Percentiles rank a stretch among this genome's conserved stretches.
These are phyloP conservation scores for Gavialis gangeticus DNA, from an alignment of 2,113 vertebrate genomes.

Conservation along the genomic window DNA sequence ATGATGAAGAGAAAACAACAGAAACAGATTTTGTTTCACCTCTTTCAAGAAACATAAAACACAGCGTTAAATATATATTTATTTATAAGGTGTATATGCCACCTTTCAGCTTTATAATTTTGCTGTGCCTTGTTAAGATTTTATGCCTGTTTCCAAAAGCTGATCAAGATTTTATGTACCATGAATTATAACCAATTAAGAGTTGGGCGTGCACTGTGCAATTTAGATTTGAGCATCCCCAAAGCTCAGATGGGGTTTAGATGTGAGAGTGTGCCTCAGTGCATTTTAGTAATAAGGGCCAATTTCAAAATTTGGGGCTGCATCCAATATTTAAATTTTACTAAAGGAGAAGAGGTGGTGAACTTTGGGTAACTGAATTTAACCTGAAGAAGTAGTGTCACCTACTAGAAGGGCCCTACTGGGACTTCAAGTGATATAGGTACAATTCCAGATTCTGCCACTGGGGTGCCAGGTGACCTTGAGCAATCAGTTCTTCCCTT, in stretches of 20 bases:
- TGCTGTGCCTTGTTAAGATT: background rate
- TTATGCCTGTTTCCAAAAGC: background rate
- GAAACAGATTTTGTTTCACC: background rate
- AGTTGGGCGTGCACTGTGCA: background rate
- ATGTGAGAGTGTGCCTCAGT: background rate
- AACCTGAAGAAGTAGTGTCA: background rate
- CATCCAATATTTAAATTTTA: background rate
- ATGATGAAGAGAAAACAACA: background rate
- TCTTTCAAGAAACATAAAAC: background rate
- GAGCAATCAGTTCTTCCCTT: background rate
- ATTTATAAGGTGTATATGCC: no score
- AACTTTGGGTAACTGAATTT: background rate
- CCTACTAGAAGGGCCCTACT: accelerated
- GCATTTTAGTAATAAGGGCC: background rate
- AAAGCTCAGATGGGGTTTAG: background rate
- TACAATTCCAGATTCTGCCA: background rate
- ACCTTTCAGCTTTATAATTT: background rate
- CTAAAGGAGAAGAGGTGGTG: background rate
- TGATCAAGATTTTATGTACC: background rate
- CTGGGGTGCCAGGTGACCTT: background rate
- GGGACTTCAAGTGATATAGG: background rate
- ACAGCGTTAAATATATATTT: background rate
- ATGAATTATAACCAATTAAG: background rate
- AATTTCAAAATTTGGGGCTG: background rate
- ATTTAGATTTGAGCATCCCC: background rate